These are phyloP conservation scores for Drosophila buzzatii DNA, from an alignment of 2,888 invertebrate genomes.

Conservation along the genomic window DNA sequence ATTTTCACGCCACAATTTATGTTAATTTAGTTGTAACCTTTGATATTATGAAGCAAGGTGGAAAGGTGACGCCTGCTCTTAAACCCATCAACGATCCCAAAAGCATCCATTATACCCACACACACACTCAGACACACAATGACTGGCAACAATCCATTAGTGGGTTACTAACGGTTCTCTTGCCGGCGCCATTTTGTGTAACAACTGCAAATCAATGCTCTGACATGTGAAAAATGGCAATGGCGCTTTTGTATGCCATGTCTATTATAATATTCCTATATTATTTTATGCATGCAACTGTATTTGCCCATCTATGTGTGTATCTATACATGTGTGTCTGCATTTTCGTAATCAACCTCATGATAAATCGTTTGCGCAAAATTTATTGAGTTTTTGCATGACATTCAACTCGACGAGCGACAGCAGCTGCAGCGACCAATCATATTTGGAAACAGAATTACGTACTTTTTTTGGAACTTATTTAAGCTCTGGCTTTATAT, in stretches of 20 bases:
- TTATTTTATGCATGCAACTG: conserved; percentile 79
- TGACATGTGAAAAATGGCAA: conserved; percentile 79
- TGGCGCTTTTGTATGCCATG: conserved; percentile 63
- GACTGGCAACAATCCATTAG: conserved; percentile 72
- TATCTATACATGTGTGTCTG: conserved; percentile 64
- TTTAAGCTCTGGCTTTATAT: background rate
- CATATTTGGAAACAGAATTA: conserved; percentile 32
- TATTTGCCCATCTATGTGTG: conserved; percentile 15
- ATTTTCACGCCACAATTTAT: conserved; percentile 70
- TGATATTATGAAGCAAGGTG: conserved; percentile 17
- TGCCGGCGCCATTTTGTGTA: conserved; percentile 71
- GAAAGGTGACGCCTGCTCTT: conserved; percentile 9
- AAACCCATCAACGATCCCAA: conserved; percentile 37
- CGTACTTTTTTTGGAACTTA: background rate
- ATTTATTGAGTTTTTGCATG: conserved; percentile 82
- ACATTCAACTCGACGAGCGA: conserved; percentile 48
- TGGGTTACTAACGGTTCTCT: conserved; percentile 66
- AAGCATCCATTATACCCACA: conserved; percentile 43
- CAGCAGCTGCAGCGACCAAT: conserved; percentile 58
- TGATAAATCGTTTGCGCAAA: conserved; percentile 82
- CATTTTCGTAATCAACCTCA: conserved; percentile 82
- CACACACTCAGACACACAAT: conserved; percentile 15
- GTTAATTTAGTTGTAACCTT: conserved; percentile 73
- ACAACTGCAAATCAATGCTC: conserved; percentile 78
- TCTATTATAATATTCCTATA: conserved; percentile 77